phyloP scores from a whole-genome alignment of 2,888 invertebrate genomes.

The Allolobophora icterica region DNA sequence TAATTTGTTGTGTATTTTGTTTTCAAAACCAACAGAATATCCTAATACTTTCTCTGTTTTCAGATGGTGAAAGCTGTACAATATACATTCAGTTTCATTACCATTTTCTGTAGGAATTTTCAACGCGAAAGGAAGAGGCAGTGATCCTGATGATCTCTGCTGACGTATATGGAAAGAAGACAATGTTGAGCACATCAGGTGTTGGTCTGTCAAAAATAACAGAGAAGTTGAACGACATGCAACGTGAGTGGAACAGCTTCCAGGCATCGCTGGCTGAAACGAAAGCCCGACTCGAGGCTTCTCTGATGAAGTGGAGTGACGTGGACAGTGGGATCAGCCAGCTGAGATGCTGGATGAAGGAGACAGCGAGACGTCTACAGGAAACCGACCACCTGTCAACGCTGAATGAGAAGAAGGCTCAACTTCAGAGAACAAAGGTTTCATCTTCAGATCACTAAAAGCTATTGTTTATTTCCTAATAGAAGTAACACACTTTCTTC shows the following conservation, averaged over 20 bases:
- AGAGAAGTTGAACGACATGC: slow-evolving; percentile 79
- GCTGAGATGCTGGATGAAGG: slow-evolving; percentile 91
- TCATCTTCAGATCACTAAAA: neutral
- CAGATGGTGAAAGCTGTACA: too few relatives aligned
- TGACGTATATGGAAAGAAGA: slow-evolving; percentile 88
- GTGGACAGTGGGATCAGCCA: slow-evolving; percentile 91
- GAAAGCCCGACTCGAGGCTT: slow-evolving; percentile 84
- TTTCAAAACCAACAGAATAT: neutral
- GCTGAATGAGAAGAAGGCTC: slow-evolving; percentile 61
- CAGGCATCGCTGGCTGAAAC: slow-evolving; percentile 88
- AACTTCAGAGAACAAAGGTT: slow-evolving; percentile 62
- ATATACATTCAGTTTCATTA: neutral
- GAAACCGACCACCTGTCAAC: slow-evolving; percentile 54
- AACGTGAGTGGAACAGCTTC: slow-evolving; percentile 87
- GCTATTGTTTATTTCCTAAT: too few relatives aligned
- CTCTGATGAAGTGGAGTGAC: slow-evolving; percentile 88
- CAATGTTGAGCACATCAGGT: slow-evolving; percentile 88
- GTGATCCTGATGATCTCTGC: slow-evolving; percentile 84
- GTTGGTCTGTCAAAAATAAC: slow-evolving; percentile 88
- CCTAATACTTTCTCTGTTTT: too few relatives aligned
- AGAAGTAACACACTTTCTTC: too few relatives aligned
- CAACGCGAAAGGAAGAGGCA: slow-evolving; percentile 90
- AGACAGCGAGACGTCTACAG: slow-evolving; percentile 82
- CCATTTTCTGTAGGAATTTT: slow-evolving; percentile 75
- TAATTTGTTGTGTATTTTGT: neutral